A percentile compares a stretch with the other conserved stretches of the same genome.
Conservation (phyloP, 2,797 vertebrate genomes). For the Sebastolobus alascanus region DNA sequence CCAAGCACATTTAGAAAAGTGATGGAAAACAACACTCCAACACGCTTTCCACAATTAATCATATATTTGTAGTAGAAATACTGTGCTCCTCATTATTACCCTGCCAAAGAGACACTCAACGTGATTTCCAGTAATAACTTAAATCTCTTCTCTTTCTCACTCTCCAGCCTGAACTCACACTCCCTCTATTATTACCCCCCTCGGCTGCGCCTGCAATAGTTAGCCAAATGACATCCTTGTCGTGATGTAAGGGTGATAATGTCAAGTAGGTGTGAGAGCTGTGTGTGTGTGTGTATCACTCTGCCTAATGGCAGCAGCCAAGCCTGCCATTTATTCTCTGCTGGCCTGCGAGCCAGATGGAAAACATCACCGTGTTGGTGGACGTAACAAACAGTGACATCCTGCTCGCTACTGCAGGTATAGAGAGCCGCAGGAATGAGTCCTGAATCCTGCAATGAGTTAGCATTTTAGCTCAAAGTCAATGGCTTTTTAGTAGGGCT, state of each 20-base stretch:
- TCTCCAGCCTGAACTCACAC: constrained; percentile 52
- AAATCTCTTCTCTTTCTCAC: constrained; percentile 49
- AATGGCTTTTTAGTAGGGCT: too few relatives aligned
- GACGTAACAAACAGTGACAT: constrained; percentile 64
- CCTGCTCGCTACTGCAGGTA: constrained; percentile 40
- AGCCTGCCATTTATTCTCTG: constrained; percentile 66
- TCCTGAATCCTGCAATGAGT: too few relatives aligned
- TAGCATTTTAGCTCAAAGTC: too few relatives aligned
- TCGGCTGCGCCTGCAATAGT: constrained; percentile 66
- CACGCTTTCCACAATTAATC: constrained; percentile 41
- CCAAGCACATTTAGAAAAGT: constrained; percentile 49
- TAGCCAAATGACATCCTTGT: constrained; percentile 75
- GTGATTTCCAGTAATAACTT: constrained; percentile 59
- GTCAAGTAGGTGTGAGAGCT: constrained; percentile 75
- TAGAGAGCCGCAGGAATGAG: too few relatives aligned
- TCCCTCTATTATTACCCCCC: constrained; percentile 53
- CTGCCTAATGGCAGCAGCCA: constrained; percentile 64
- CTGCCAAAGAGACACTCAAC: constrained; percentile 44
- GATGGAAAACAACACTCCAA: constrained; percentile 36
- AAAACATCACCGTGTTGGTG: constrained; percentile 42
- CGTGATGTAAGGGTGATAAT: constrained; percentile 73
- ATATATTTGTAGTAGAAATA: constrained; percentile 45
- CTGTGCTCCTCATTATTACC: constrained; percentile 38
- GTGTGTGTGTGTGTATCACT: constrained; percentile 54
- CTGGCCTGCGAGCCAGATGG: constrained; percentile 56